phyloP scores from a whole-genome alignment of 2,797 vertebrate species.

The Sebastes goodei region DNA sequence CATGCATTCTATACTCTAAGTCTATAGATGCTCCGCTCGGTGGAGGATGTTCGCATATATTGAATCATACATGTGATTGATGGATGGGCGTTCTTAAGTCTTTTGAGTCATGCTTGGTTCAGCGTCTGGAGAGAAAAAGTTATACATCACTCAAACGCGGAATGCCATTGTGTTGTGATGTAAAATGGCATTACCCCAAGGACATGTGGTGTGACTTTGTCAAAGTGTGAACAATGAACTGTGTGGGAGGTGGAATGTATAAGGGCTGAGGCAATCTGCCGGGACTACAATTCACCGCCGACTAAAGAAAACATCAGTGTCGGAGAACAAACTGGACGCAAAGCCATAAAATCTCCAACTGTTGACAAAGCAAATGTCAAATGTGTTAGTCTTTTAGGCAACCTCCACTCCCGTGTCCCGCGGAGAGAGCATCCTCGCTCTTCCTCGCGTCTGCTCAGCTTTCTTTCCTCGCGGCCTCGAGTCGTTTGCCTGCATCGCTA shows the following conservation, averaged over 20 bases:
- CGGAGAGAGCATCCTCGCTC: conserved; percentile 26
- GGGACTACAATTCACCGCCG: conserved; percentile 45
- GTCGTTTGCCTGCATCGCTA: conserved; percentile 54
- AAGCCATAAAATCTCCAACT: conserved; percentile 62
- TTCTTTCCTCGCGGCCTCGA: conserved; percentile 41
- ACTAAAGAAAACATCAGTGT: conserved; percentile 55
- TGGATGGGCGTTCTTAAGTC: conserved; percentile 51
- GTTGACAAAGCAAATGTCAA: conserved; percentile 74
- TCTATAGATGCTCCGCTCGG: neutral
- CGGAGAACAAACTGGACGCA: conserved; percentile 52
- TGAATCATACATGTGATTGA: conserved; percentile 52
- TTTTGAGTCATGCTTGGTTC: conserved; percentile 59
- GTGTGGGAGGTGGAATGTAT: conserved; percentile 53
- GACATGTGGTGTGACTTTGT: conserved; percentile 68
- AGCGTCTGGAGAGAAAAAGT: conserved; percentile 44
- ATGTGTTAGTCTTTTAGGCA: conserved; percentile 55
- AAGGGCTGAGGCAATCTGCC: conserved; percentile 43
- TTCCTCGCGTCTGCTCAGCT: conserved; percentile 23
- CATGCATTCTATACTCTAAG: conserved; percentile 42
- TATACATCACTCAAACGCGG: conserved; percentile 59
- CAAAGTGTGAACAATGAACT: conserved; percentile 68
- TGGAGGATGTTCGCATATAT: conserved; percentile 36
- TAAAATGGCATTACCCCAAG: conserved; percentile 73
- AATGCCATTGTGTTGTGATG: conserved; percentile 57
- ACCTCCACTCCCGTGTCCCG: conserved; percentile 40